Conservation (phyloP, 37 sponge, comb jelly and placozoan genomes). For the Eunapius fragilis region DNA sequence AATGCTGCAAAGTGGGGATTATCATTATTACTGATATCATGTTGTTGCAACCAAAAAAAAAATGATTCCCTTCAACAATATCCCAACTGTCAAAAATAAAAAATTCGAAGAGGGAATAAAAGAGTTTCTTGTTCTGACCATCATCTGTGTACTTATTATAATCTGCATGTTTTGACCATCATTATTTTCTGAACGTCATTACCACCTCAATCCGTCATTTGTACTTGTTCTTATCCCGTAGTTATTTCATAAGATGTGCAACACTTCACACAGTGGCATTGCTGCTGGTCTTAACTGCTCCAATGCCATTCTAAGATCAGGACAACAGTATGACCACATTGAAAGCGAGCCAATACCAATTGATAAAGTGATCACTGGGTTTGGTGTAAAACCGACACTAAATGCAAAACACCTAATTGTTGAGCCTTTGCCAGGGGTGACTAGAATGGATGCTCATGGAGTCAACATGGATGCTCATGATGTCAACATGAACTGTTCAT, state of each 20-base stretch:
- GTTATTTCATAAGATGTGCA: slow-evolving; percentile 18
- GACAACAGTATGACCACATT: background rate
- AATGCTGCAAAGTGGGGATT: too few relatives aligned
- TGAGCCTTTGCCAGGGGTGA: background rate
- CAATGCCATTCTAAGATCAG: background rate
- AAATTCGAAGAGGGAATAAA: too few relatives aligned
- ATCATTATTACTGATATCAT: too few relatives aligned
- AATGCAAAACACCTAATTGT: background rate
- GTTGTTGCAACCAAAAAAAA: too few relatives aligned
- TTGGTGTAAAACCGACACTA: background rate
- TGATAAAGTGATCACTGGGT: background rate
- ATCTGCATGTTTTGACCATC: too few relatives aligned
- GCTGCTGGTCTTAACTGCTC: background rate
- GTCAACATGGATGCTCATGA: background rate
- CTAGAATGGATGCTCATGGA: background rate
- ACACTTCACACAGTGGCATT: slow-evolving; percentile 1
- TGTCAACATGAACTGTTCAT: background rate
- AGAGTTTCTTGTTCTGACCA: too few relatives aligned
- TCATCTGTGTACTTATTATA: too few relatives aligned
- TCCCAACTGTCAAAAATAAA: too few relatives aligned
- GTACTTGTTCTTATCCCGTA: background rate
- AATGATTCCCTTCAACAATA: too few relatives aligned
- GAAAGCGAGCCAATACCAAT: background rate
- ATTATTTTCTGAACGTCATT: too few relatives aligned
- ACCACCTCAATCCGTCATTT: background rate